A percentile compares a stretch with the other conserved stretches of the same genome.
Evolutionary conservation across 2,888 invertebrate genomes (phyloP).

Genomic region (Athripsodes cinereus): DNA sequence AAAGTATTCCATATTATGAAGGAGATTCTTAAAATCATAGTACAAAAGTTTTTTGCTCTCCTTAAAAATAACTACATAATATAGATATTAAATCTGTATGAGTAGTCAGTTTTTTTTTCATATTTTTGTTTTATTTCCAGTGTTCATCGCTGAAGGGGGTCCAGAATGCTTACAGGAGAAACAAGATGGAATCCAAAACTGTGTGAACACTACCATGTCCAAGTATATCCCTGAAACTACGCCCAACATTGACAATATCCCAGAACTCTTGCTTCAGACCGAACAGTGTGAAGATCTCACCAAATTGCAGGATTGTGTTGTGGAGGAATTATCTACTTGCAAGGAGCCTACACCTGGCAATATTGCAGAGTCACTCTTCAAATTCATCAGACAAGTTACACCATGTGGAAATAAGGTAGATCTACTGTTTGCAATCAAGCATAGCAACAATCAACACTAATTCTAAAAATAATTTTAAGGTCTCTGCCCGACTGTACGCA

Average conservation of each 20-base stretch:
- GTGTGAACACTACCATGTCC: conserved; percentile 58
- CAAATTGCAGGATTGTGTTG: conserved; percentile 52
- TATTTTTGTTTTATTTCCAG: conserved; percentile 44
- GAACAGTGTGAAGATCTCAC: conserved; percentile 49
- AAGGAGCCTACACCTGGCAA: conserved; percentile 71
- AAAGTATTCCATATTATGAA: too few relatives aligned
- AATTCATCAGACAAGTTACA: conserved; percentile 61
- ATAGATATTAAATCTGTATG: too few relatives aligned
- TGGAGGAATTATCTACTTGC: conserved; percentile 59
- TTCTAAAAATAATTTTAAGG: neutral
- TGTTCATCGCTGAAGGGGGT: conserved; percentile 78
- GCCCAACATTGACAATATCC: conserved; percentile 46
- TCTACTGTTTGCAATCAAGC: neutral
- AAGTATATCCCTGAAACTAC: conserved; percentile 43
- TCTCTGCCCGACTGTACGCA: too few relatives aligned
- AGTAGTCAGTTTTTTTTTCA: too few relatives aligned
- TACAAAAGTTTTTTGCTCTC: too few relatives aligned
- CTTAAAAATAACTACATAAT: too few relatives aligned
- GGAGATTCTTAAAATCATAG: too few relatives aligned
- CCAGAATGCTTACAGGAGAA: conserved; percentile 64
- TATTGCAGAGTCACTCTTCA: conserved; percentile 69
- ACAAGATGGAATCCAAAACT: conserved; percentile 53
- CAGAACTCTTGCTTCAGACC: conserved; percentile 53
- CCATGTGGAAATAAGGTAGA: conserved; percentile 43
- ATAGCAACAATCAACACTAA: neutral